A percentile compares a stretch with the other conserved stretches of the same genome.
phyloP scores from a whole-genome alignment of 2,797 vertebrate genomes.

The Heliangelus exortis region DNA sequence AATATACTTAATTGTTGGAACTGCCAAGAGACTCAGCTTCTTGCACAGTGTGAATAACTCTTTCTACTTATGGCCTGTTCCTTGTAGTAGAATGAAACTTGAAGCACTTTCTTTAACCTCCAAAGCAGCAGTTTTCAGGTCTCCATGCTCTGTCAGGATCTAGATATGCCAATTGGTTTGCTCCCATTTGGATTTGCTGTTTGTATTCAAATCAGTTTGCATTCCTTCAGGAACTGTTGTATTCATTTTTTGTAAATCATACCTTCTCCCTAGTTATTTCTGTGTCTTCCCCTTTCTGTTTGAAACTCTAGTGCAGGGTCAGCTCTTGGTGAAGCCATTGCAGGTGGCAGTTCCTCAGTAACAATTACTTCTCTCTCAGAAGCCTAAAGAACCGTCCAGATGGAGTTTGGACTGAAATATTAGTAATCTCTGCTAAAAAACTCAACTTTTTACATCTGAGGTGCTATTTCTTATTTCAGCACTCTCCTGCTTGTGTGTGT shows the following conservation, averaged over 20 bases:
- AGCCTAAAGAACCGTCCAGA: neutral
- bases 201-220: neutral
- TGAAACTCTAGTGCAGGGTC: neutral
- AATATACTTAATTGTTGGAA: neutral
- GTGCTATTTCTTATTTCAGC: neutral
- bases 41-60: neutral
- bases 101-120: neutral
- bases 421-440: neutral
- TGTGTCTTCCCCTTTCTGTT: neutral
- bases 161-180: neutral
- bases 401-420: neutral
- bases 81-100: neutral
- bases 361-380: neutral
- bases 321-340: neutral
- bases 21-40: neutral
- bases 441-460: neutral
- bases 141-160: accelerated
- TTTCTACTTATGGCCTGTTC: neutral
- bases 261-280: neutral
- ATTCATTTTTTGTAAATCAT: neutral
- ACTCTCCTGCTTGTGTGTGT: neutral
- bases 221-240: neutral
- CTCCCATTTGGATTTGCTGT: neutral
- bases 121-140: neutral
- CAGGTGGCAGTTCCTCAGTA: neutral